Conservation (phyloP, 2,888 invertebrate species). For the Selenia dentaria region DNA sequence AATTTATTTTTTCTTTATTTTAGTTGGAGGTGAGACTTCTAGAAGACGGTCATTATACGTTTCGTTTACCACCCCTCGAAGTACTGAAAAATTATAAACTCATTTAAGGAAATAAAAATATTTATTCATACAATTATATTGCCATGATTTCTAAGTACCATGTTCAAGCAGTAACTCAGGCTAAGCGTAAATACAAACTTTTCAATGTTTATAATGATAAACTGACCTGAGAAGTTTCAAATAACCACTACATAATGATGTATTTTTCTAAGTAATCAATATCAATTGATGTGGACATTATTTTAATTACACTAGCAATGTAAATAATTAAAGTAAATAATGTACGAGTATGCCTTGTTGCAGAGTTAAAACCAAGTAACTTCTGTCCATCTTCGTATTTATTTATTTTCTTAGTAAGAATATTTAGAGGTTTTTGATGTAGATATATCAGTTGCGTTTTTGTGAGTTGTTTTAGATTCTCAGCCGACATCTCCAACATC, state of each 20-base stretch:
- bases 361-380: neutral
- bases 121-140: neutral
- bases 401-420: constrained; percentile 59
- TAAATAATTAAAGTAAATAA: too few species aligned
- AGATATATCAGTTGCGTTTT: constrained; percentile 58
- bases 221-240: too few species aligned
- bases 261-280: too few species aligned
- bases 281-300: too few species aligned
- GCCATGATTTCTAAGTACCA: too few species aligned
- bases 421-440: constrained; percentile 55
- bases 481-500: constrained; percentile 58
- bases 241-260: too few species aligned
- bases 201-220: too few species aligned
- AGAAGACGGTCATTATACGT: constrained; percentile 57
- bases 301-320: too few species aligned
- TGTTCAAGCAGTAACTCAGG: too few species aligned
- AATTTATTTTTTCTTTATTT: constrained; percentile 32
- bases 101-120: constrained; percentile 17
- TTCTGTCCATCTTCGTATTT: constrained; percentile 38
- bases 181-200: too few species aligned
- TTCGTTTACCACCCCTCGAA: constrained; percentile 62
- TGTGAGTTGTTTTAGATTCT: constrained; percentile 54
- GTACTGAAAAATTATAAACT: constrained; percentile 47
- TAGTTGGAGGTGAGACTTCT: constrained; percentile 62
- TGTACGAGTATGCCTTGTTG: too few species aligned